These are phyloP conservation scores for Phengaris alcon DNA, from an alignment of 2,888 invertebrate genomes.

Conservation along the genomic window DNA sequence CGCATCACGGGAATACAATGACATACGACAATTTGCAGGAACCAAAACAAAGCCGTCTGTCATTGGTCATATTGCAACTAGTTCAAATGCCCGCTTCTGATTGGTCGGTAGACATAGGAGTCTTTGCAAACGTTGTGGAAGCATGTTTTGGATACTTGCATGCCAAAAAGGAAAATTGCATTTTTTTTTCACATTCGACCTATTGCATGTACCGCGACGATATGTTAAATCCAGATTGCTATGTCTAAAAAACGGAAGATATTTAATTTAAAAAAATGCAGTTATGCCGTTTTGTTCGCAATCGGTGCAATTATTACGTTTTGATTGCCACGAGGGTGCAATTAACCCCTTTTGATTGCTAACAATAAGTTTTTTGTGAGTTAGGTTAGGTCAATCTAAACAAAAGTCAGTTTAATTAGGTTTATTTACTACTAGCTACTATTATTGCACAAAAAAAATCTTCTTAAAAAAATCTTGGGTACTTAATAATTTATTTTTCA, in stretches of 20 bases:
- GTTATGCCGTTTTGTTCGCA: background rate
- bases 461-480: no score
- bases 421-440: no score
- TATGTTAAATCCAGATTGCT: background rate
- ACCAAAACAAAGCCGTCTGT: constrained; percentile 18
- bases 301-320: no score
- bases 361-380: no score
- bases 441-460: no score
- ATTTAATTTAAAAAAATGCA: background rate
- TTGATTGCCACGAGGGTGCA: no score
- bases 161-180: constrained; percentile 7
- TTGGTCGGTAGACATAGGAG: constrained; percentile 17
- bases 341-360: no score
- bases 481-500: no score
- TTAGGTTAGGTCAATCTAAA: no score
- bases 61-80: constrained; percentile 18
- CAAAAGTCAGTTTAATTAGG: no score
- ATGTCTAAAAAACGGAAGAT: background rate
- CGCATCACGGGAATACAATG: constrained; percentile 9
- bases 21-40: constrained; percentile 15
- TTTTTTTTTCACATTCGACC: background rate
- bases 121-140: constrained; percentile 15
- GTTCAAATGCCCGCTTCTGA: constrained; percentile 14
- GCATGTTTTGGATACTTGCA: constrained; percentile 9
- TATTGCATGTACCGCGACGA: constrained; percentile 10